A percentile compares a stretch with the other conserved stretches of the same genome.
phyloP scores from a whole-genome alignment of 2,888 invertebrate species.

The Vanessa cardui region DNA sequence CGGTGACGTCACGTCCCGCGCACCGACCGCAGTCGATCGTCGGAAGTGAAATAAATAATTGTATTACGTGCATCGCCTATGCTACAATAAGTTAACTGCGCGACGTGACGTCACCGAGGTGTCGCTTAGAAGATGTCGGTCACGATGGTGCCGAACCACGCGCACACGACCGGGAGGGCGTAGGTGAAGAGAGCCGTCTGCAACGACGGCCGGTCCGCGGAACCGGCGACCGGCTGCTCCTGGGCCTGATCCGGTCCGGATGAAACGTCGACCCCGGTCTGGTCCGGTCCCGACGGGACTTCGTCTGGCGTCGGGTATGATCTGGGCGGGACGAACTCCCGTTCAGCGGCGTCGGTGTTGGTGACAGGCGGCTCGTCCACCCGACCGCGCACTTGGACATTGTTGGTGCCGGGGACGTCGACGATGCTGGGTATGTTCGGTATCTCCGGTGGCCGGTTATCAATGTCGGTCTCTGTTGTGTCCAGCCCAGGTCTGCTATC shows the following conservation, averaged over 20 bases:
- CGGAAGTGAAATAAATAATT: constrained; percentile 23
- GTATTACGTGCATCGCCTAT: constrained; percentile 20
- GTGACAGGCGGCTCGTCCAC: constrained; percentile 1
- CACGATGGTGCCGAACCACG: constrained; percentile 93
- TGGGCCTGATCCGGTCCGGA: constrained; percentile 39
- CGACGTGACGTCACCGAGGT: constrained; percentile 27
- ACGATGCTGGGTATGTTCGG: constrained; percentile 60
- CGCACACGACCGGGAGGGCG: constrained; percentile 90
- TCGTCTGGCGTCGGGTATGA: constrained; percentile 16
- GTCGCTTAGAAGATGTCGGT: constrained; percentile 89
- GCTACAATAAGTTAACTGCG: constrained; percentile 31
- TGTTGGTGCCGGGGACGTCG: constrained; percentile 55
- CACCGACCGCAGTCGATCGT: constrained; percentile 7
- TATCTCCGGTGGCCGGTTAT: constrained; percentile 47
- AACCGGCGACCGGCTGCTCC: constrained; percentile 57
- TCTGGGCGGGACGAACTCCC: constrained; percentile 31
- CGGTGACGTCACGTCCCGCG: constrained; percentile 19
- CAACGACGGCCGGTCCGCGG: constrained; percentile 76
- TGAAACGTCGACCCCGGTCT: constrained; percentile 26
- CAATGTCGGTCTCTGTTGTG: constrained; percentile 47
- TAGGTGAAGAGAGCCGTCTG: constrained; percentile 87
- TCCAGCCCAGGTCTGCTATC: constrained; percentile 40
- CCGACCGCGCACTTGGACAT: constrained; percentile 47
- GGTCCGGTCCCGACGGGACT: constrained; percentile 23
- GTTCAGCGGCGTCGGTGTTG: constrained; percentile 12